Base-by-base conservation (phyloP, 1,140 invertebrate genomes). In the Pseudomyrmex cubaensis region DNA sequence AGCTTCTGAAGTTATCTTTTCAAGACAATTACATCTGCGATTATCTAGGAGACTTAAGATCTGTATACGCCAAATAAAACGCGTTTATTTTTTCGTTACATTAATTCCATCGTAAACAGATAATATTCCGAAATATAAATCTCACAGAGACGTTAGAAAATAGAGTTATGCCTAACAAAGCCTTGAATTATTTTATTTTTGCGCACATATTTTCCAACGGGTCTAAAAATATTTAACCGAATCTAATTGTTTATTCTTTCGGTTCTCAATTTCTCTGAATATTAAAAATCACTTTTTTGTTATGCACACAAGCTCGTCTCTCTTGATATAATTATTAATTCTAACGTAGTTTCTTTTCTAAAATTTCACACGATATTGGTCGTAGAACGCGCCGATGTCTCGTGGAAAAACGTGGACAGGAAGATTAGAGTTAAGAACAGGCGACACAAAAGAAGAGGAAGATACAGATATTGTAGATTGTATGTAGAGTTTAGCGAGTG, bases 401-500 rank as follows among this genome's bases (percentile, higher is more conserved):
- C 82, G 83, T 69, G 77, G 57, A 46, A 75, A 56, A 75, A 87
- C 20, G 17, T 84, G 57, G 25, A 62, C 46, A 87, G 89, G 87
- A 87, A 92, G 90, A 92, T 88, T 91, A 90, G 86, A 57, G 83
- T 88, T 35, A 35, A 35, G 88, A 82, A 61, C 82, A 84, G 77
- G 69, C 74, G 72, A 84, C 0, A 35, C 35, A 57, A 64, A 75
- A 44, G 82, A 85, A 74, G 80, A 85, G 78, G 66, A 35, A 7
- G 35, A 35, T 35, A 35, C 5, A 35, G 4, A 35, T 35, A 35
- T 35, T 74, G 44, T 13, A 80, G 50, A 61, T 87, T 62, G 48
- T 46, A 15, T 7, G 20, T 20, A 56, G 25, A 57, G 44, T 82
- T 86, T 76, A 35, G 75, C 73, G 76, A 87, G 78, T 78, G 72